Conservation (phyloP, 1,140 invertebrate genomes). For the Asbolus verrucosus region DNA sequence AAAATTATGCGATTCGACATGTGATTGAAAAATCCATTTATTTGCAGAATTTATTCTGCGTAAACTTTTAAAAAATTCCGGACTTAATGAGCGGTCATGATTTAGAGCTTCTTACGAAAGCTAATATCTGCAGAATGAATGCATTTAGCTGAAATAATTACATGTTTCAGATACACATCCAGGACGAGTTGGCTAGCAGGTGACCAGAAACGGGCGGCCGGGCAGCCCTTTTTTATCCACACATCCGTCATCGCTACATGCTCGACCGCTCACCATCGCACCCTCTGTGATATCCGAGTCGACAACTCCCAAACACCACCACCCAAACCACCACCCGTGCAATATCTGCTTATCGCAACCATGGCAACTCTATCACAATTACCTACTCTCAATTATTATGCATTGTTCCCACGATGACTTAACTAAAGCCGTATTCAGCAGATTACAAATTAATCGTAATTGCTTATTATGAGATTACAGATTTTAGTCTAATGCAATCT, state of each 20-base stretch:
- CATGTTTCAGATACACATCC: slow-evolving; percentile 61
- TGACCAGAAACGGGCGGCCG: slow-evolving; percentile 58
- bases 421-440: slow-evolving; percentile 41
- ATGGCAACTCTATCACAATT: slow-evolving; percentile 39
- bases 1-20: too few species aligned
- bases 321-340: slow-evolving; percentile 13
- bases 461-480: slow-evolving; percentile 25
- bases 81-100: too few species aligned
- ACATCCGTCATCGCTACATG: slow-evolving; percentile 56
- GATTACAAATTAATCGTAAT: slow-evolving; percentile 7
- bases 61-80: too few species aligned
- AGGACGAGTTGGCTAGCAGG: slow-evolving; percentile 60
- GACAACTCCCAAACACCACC: slow-evolving; percentile 18
- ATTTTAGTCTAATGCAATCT: not conserved
- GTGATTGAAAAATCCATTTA: too few species aligned
- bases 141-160: not conserved
- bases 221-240: slow-evolving; percentile 52
- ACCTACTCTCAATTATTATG: slow-evolving; percentile 29
- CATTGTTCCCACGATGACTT: slow-evolving; percentile 31
- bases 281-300: slow-evolving; percentile 50
- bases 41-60: too few species aligned
- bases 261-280: slow-evolving; percentile 57
- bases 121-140: too few species aligned
- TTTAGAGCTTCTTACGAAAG: too few species aligned
- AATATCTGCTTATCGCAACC: slow-evolving; percentile 41